Conservation (phyloP, 2,113 vertebrate genomes). For the Sylvia atricapilla region DNA sequence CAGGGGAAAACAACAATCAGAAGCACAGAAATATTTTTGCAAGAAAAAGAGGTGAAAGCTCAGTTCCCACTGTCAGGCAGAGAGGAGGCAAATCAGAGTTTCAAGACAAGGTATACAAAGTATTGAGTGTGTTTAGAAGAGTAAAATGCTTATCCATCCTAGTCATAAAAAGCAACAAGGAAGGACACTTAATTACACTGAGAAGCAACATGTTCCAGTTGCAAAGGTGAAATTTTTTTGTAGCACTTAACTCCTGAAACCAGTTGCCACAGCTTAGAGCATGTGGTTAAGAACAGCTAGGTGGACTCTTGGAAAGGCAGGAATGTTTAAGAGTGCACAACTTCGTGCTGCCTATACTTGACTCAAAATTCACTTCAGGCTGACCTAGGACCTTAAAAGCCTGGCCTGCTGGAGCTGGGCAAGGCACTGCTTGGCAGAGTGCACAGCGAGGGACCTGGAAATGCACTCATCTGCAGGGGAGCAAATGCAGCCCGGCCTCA, state of each 20-base stretch:
- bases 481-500: not conserved
- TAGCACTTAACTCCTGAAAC: not conserved
- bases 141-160: not conserved
- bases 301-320: not conserved
- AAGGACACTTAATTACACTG: not conserved
- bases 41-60: not conserved
- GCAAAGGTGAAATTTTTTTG: not conserved
- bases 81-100: not conserved
- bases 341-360: rapidly evolving
- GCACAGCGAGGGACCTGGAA: not conserved
- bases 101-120: not conserved
- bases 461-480: rapidly evolving
- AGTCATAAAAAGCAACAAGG: not conserved
- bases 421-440: not conserved
- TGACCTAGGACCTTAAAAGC: not conserved
- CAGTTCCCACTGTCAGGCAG: not conserved
- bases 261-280: not conserved
- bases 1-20: not conserved
- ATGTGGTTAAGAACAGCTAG: not conserved
- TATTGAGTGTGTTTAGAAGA: not conserved
- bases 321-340: rapidly evolving
- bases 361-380: not conserved
- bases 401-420: not conserved
- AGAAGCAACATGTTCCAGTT: not conserved
- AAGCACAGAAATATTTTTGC: not conserved